Conservation (phyloP, 1,140 invertebrate genomes). For the Euwallacea fornicatus region DNA sequence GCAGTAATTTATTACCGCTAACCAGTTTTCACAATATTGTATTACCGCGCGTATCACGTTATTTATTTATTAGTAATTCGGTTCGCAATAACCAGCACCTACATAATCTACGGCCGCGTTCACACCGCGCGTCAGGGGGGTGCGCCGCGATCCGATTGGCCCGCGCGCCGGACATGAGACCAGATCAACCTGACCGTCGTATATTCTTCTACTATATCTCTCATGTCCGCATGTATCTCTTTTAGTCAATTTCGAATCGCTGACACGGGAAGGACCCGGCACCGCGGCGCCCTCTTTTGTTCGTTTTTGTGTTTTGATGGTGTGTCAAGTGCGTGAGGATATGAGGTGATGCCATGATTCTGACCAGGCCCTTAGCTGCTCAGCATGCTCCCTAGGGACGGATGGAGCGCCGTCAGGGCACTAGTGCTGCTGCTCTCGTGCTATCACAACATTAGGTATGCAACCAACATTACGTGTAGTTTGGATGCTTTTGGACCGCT, state of each 20-base stretch:
- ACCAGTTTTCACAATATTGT: constrained; percentile 35
- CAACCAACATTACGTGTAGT: neutral
- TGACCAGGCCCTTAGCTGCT: constrained; percentile 4
- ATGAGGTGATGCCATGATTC: constrained; percentile 17
- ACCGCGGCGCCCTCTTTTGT: constrained; percentile 9
- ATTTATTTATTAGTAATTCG: constrained; percentile 34
- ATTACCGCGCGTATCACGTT: constrained; percentile 26
- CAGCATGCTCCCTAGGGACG: constrained; percentile 29
- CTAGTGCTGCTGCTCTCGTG: constrained; percentile 22
- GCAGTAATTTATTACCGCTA: constrained; percentile 25
- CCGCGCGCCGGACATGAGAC: constrained; percentile 15
- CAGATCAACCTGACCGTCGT: constrained; percentile 32
- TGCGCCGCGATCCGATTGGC: constrained; percentile 18
- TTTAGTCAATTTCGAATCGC: constrained; percentile 24
- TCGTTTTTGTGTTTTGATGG: neutral
- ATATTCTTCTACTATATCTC: constrained; percentile 5
- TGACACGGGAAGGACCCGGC: neutral
- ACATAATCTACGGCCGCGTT: constrained; percentile 17
- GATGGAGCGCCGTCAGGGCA: constrained; percentile 15
- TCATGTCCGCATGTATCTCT: constrained; percentile 31
- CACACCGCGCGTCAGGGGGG: constrained; percentile 12
- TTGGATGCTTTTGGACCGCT: neutral
- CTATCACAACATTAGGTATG: constrained; percentile 23
- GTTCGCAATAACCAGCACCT: constrained; percentile 32
- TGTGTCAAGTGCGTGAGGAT: neutral